These are phyloP conservation scores for Acanthurus lineatus DNA, from an alignment of 2,797 vertebrate genomes.

Conservation along the genomic window DNA sequence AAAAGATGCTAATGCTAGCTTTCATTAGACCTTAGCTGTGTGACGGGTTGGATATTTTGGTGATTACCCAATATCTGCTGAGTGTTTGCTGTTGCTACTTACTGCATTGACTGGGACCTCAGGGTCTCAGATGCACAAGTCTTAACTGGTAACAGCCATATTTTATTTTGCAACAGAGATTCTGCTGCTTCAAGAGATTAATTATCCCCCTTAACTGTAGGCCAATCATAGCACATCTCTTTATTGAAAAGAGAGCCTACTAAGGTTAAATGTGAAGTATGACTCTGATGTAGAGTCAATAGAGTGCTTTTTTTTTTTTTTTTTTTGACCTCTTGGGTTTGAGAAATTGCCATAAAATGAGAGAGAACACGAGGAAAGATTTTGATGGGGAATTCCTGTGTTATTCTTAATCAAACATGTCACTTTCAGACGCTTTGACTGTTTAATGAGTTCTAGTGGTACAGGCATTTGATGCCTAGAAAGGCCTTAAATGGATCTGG, in stretches of 20 bases:
- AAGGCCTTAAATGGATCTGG: slow-evolving; percentile 84
- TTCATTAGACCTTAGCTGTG: slow-evolving; percentile 48
- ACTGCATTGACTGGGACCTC: slow-evolving; percentile 55
- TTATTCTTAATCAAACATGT: slow-evolving; percentile 61
- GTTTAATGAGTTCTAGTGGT: slow-evolving; percentile 65
- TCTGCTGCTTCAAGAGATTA: slow-evolving; percentile 75
- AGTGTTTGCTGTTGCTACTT: slow-evolving; percentile 65
- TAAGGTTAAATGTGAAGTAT: slow-evolving; percentile 34
- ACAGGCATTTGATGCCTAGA: slow-evolving; percentile 68
- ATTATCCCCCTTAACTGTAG: slow-evolving; percentile 45
- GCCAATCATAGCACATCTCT: slow-evolving; percentile 37
- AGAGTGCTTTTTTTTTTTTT: slow-evolving; percentile 34
- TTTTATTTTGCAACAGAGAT: slow-evolving; percentile 66
- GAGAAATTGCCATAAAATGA: slow-evolving; percentile 33
- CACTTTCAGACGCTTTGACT: slow-evolving; percentile 64
- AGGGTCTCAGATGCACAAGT: slow-evolving; percentile 76
- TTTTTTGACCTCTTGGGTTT: slow-evolving; percentile 48
- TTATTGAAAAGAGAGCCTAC: slow-evolving; percentile 36
- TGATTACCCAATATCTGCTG: slow-evolving; percentile 39
- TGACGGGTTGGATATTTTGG: slow-evolving; percentile 40
- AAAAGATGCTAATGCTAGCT: slow-evolving; percentile 60
- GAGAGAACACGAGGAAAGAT: slow-evolving; percentile 48
- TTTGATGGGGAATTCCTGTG: slow-evolving; percentile 37
- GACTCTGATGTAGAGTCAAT: slow-evolving; percentile 42
- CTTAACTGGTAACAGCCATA: slow-evolving; percentile 81